Conservation (phyloP, 2,113 vertebrate species). For the Taxidea taxus region DNA sequence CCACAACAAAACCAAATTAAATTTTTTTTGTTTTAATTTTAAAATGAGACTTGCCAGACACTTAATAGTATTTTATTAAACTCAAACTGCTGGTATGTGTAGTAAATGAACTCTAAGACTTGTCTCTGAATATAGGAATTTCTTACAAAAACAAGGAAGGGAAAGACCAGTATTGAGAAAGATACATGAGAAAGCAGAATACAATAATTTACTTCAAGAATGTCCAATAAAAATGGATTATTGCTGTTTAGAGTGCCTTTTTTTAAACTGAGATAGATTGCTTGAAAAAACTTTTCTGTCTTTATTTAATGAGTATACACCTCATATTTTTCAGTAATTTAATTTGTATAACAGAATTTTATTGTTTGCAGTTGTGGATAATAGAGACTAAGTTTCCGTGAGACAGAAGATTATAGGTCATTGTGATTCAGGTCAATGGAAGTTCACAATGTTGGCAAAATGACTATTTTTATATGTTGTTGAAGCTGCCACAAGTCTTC, state of each 20-base stretch:
- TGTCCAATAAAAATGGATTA: slow-evolving; percentile 6
- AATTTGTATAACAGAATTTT: slow-evolving; percentile 38
- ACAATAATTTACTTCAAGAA: slow-evolving; percentile 2
- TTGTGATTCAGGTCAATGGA: slow-evolving; percentile 41
- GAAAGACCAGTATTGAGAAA: slow-evolving; percentile 17
- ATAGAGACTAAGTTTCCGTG: slow-evolving; percentile 23
- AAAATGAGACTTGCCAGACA: background rate
- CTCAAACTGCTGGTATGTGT: slow-evolving; percentile 3
- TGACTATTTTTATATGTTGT: slow-evolving; percentile 52
- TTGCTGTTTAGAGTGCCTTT: background rate
- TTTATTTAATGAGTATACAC: slow-evolving; percentile 27
- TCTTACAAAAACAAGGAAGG: background rate
- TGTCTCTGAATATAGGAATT: background rate
- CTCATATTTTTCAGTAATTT: slow-evolving; percentile 26
- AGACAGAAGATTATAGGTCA: slow-evolving; percentile 37
- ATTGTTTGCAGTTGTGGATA: slow-evolving; percentile 21
- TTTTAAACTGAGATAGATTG: background rate
- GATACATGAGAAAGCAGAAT: background rate
- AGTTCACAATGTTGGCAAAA: slow-evolving; percentile 57
- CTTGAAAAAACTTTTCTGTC: background rate
- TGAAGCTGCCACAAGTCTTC: slow-evolving; percentile 34
- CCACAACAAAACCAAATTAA: background rate
- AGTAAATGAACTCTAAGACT: slow-evolving; percentile 9
- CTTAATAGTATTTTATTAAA: slow-evolving; percentile 12
- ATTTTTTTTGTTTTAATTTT: background rate